Conservation (phyloP, 1,140 invertebrate species). For the Zaprionus ghesquierei region DNA sequence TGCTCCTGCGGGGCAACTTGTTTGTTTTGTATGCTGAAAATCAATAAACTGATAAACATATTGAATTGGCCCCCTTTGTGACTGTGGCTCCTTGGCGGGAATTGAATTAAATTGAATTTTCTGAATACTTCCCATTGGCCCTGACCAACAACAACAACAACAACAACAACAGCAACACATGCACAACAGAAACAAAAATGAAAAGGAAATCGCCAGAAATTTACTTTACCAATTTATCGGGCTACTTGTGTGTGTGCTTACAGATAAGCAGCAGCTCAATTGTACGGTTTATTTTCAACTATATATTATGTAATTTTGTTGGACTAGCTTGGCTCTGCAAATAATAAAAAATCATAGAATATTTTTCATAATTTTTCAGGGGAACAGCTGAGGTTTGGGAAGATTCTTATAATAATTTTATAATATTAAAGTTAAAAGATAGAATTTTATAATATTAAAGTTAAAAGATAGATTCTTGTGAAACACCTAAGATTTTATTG, state of each 20-base stretch:
- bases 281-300: background rate
- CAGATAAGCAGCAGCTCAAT: conserved; percentile 2
- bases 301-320: background rate
- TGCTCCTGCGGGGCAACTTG: conserved; percentile 1
- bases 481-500: too few relatives aligned
- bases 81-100: conserved; percentile 14
- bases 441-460: too few relatives aligned
- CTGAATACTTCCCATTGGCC: background rate
- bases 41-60: conserved; percentile 78
- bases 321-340: background rate
- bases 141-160: too few relatives aligned
- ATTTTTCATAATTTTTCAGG: too few relatives aligned
- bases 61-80: conserved; percentile 50
- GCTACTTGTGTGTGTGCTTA: conserved; percentile 1
- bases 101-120: conserved; percentile 53
- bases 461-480: too few relatives aligned
- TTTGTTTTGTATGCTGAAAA: conserved; percentile 59
- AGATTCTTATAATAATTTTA: too few relatives aligned
- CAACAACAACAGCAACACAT: too few relatives aligned
- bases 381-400: too few relatives aligned
- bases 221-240: conserved; percentile 50
- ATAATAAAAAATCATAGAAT: background rate
- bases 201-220: conserved; percentile 26
- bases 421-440: too few relatives aligned
- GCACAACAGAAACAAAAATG: background rate